Evolutionary conservation across 1,140 invertebrate species (phyloP), one percentile per base, ranked within the genome.

Genomic region (Drosophila triauraria): DNA sequence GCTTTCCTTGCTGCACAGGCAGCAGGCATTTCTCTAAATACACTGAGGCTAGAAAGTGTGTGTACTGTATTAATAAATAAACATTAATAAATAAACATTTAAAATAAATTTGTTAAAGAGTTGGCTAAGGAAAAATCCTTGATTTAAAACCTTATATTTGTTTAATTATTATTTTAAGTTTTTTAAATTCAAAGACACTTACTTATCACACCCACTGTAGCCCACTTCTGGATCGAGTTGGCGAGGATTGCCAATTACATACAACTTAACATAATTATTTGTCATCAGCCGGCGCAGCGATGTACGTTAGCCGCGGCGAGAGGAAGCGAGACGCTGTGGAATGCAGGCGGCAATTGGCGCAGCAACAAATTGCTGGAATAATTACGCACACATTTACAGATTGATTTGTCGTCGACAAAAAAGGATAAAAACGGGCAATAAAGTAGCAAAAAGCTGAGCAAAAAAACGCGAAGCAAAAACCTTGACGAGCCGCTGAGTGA

Each of bases 301-400:
- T 13, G 40, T 60, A 54, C 43, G 10, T 68, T 32, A 47, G 67
- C 62, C 10, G 23, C 40, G 50, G 44, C 25, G 32, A 50, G 10
- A 43, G 25, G n/a, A 44, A 46, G 63, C 23, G 48, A 38, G 10
- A 38, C 20, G 51, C 48, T 40, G 35, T 61, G 81, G 85, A 91
- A 92, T 92, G 80, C 86, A 71, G 71, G 57, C 76, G 64, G 83
- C 91, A 91, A 91, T 91, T 92, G 90, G 90, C 91, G 60, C 75
- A 75, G 74, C 90, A 84, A 91, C 91, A 92, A 92, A 92, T 92
- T 91, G 86, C 82, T 92, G 82, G 79, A 91, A 92, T 92, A 92
- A 91, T 92, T 92, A 92, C 83, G 83, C 80, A 82, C 72, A 84
- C 83, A 87, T 80, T 91, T 82, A 82, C 91, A 85, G 87, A 92